Conservation (phyloP, 2,113 vertebrate species). For the Picathartes gymnocephalus region DNA sequence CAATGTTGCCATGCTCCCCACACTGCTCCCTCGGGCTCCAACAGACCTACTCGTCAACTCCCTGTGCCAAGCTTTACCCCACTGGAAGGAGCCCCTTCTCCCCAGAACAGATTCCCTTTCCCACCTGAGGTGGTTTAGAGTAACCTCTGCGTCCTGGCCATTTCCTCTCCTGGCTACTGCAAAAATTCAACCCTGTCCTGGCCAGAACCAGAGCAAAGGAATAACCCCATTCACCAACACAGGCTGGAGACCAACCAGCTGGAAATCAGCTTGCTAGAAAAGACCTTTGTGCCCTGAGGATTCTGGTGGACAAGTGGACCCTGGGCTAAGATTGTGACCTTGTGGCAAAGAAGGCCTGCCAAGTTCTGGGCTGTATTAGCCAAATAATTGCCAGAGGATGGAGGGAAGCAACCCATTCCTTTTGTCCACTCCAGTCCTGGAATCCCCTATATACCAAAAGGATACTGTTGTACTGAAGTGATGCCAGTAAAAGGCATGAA, state of each 20-base stretch:
- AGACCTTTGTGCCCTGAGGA: neutral
- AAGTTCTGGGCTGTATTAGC: neutral
- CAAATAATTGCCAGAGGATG: neutral
- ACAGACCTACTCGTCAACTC: too few relatives aligned
- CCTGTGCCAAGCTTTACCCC: neutral
- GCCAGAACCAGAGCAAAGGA: neutral
- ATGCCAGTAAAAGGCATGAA: neutral
- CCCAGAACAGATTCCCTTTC: neutral
- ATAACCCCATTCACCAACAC: neutral
- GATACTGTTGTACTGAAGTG: neutral
- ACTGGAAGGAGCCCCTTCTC: neutral
- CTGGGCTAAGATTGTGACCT: neutral
- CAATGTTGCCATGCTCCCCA: rapidly evolving
- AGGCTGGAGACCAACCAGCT: neutral
- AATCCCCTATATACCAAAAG: neutral
- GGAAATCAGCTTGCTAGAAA: neutral
- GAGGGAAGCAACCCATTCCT: neutral
- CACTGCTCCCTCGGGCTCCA: neutral
- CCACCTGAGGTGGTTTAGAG: neutral
- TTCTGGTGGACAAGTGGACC: neutral
- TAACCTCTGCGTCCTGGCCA: neutral
- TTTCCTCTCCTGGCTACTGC: neutral
- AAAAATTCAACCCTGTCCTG: neutral
- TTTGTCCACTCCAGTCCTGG: neutral
- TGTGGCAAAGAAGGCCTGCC: neutral